Conservation (phyloP, 2,113 vertebrate species). For the Brachionichthys hirsutus region DNA sequence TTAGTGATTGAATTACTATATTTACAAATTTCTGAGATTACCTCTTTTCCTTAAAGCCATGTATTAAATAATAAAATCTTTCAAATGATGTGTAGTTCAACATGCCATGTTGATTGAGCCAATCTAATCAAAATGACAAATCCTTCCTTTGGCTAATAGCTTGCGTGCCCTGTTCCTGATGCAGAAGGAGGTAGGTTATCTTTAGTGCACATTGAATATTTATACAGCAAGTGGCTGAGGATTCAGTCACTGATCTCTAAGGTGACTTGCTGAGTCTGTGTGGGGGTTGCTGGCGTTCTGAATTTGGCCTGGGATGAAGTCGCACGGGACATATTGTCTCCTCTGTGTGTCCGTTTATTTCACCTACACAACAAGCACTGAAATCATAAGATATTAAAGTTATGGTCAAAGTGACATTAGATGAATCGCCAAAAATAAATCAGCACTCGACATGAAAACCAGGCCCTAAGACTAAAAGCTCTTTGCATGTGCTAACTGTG, state of each 20-base stretch:
- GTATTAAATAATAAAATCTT: constrained; percentile 66
- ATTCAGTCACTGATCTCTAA: constrained; percentile 74
- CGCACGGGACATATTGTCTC: constrained; percentile 62
- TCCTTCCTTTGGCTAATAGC: constrained; percentile 25
- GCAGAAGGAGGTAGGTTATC: constrained; percentile 64
- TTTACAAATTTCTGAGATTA: constrained; percentile 11
- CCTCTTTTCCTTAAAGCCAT: constrained; percentile 45
- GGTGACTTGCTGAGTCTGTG: constrained; percentile 69
- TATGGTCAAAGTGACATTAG: constrained; percentile 28
- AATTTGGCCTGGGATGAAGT: constrained; percentile 53
- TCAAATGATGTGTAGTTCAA: constrained; percentile 43
- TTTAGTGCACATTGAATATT: constrained; percentile 78
- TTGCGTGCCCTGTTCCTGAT: constrained; percentile 37
- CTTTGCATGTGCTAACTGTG: constrained; percentile 4
- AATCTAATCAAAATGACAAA: constrained; percentile 51
- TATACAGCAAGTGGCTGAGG: constrained; percentile 65
- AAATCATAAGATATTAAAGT: constrained; percentile 14
- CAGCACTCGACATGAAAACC: constrained; percentile 20
- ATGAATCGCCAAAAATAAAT: constrained; percentile 13
- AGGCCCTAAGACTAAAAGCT: constrained; percentile 41
- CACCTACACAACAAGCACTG: constrained; percentile 22
- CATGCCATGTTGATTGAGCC: constrained; percentile 8
- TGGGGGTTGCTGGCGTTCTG: constrained; percentile 48
- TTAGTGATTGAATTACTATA: not conserved
- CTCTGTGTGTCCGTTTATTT: constrained; percentile 62